Evolutionary conservation across 2,113 vertebrate genomes (phyloP), one percentile per base, ranked within the genome.

Genomic region (Thomomys bottae): DNA sequence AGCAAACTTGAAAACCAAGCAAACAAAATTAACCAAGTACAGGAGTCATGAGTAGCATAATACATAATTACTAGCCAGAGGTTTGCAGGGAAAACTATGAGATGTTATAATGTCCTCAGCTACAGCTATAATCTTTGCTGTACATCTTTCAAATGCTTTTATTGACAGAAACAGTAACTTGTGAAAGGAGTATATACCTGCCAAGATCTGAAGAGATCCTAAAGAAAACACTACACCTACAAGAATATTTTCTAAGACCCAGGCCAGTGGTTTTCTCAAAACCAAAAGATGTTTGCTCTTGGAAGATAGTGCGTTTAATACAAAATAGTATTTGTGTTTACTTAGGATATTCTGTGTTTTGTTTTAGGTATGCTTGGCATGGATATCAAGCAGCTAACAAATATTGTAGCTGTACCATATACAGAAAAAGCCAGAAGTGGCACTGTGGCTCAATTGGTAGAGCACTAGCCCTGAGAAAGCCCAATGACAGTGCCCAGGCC

Each of bases 331-430:
- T 2, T 54, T 12, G 12, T 40, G 4, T 67, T 36, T 36, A 30
- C 73, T 81, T 59, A 24, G 75, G 67, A 12, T 5, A 83, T 83
- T 80, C 32, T 54, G 10, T 59, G 68, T 68, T 82, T 63, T 54
- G 49, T 54, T 15, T 80, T 42, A 83, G 3, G 11, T 36, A 26
- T 64, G 38, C 11, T 59, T 66, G 24, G 26, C 23, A 54, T 54
- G 18, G 49, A 76, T 85, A 95, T 94, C 0, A 63, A 64, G 92
- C 67, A 79, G 80, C 63, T 77, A 92, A 94, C 82, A 88, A 95
- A 93, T 92, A 89, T 0, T 24, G 72, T n/a, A n/a, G n/a, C n/a
- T n/a, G n/a, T n/a, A n/a, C n/a, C n/a, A n/a, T n/a, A n/a, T n/a
- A n/a, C n/a, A n/a, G n/a, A n/a, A n/a, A n/a, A n/a, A n/a, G n/a